phyloP scores from a whole-genome alignment of 1,140 invertebrate species.

The Thaumetopoea pityocampa region DNA sequence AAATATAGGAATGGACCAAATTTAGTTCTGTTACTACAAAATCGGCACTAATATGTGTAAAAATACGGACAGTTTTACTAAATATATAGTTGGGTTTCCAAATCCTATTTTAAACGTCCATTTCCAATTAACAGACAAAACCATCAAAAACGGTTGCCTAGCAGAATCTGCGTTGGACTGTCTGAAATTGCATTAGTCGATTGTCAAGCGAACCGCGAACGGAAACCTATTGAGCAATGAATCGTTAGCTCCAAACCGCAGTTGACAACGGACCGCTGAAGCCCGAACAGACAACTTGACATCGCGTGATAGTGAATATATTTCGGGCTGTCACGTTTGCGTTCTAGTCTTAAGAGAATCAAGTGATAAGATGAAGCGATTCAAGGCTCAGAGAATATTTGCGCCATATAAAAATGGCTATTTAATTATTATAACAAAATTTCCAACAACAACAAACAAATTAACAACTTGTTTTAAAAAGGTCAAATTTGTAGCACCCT shows the following conservation, averaged over 20 bases:
- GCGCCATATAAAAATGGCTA: too few relatives aligned
- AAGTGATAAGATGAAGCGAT: not conserved
- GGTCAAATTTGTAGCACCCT: too few relatives aligned
- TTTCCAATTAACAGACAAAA: too few relatives aligned
- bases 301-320: constrained; percentile 13
- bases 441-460: too few relatives aligned
- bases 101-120: too few relatives aligned
- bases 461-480: too few relatives aligned
- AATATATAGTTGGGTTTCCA: too few relatives aligned
- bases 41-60: too few relatives aligned
- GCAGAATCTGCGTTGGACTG: constrained; percentile 1
- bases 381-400: not conserved
- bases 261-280: constrained; percentile 5
- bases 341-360: constrained; percentile 3
- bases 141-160: not conserved
- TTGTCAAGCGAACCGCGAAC: constrained; percentile 10
- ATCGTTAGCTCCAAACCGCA: constrained; percentile 14
- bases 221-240: constrained; percentile 10
- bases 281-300: constrained; percentile 10
- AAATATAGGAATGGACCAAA: too few relatives aligned
- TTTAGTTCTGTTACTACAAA: too few relatives aligned
- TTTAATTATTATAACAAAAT: too few relatives aligned
- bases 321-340: constrained; percentile 12
- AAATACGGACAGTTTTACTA: too few relatives aligned
- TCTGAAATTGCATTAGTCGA: constrained; percentile 6